Conservation (phyloP, 2,113 vertebrate species). For the Ophthalmolycus amberensis region DNA sequence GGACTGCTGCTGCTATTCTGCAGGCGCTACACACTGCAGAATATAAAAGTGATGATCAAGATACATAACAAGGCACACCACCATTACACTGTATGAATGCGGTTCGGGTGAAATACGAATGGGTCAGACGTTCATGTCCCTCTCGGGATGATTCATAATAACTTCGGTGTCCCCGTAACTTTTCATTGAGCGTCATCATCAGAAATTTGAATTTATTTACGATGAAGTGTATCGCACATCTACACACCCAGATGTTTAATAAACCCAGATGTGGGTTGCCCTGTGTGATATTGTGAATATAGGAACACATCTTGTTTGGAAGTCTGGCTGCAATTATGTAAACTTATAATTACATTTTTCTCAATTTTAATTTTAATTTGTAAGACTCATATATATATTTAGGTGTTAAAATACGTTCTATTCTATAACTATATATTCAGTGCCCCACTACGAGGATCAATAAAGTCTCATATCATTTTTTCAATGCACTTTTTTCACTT, state of each 20-base stretch:
- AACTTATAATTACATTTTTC: too few species aligned
- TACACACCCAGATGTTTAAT: neutral
- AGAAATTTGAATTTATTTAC: neutral
- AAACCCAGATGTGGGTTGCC: neutral
- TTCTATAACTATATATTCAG: neutral
- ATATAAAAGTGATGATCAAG: neutral
- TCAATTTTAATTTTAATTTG: too few species aligned
- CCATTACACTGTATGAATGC: neutral
- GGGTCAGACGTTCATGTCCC: neutral
- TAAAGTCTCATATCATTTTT: constrained; percentile 2
- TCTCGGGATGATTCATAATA: neutral
- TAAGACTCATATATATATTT: too few species aligned
- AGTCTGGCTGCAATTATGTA: too few species aligned
- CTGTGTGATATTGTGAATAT: neutral
- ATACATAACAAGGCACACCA: neutral
- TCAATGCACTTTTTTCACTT: neutral
- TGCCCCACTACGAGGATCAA: neutral
- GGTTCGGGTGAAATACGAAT: neutral
- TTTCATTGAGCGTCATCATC: neutral
- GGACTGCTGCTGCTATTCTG: neutral
- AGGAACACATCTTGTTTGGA: neutral
- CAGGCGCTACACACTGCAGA: neutral
- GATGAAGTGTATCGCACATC: neutral
- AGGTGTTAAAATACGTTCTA: neutral
- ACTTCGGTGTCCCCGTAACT: neutral